These are phyloP conservation scores for Capitulum mitella DNA, from an alignment of 2,888 invertebrate species.

Conservation along the genomic window DNA sequence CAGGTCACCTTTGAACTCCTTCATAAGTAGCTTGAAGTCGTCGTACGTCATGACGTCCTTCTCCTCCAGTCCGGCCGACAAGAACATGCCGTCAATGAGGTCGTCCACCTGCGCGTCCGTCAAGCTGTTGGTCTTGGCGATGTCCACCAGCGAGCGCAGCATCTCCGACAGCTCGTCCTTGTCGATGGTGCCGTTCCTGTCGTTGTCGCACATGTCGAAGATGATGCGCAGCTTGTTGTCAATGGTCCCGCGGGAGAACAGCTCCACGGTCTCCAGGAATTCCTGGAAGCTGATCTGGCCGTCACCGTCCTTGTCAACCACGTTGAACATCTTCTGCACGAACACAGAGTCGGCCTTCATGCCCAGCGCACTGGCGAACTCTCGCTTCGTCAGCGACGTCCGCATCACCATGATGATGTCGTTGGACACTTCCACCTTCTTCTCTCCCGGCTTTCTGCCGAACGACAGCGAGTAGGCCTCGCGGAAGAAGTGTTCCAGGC, in stretches of 20 bases:
- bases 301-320: constrained; percentile 88
- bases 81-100: constrained; percentile 89
- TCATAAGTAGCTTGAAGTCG: constrained; percentile 93
- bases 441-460: constrained; percentile 78
- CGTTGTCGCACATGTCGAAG: constrained; percentile 96
- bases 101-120: constrained; percentile 79
- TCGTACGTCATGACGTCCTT: constrained; percentile 83
- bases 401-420: constrained; percentile 87
- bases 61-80: constrained; percentile 80
- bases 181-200: constrained; percentile 87
- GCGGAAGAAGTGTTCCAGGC: constrained; percentile 86
- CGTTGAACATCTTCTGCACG: constrained; percentile 94
- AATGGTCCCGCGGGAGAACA: constrained; percentile 85
- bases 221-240: constrained; percentile 89
- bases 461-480: constrained; percentile 92
- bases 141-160: constrained; percentile 84
- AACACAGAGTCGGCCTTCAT: constrained; percentile 93
- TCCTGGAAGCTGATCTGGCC: constrained; percentile 86
- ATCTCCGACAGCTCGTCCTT: constrained; percentile 88
- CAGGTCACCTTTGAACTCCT: constrained; percentile 90
- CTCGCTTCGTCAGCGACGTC: constrained; percentile 80
- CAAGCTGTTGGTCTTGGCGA: constrained; percentile 77
- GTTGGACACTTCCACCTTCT: constrained; percentile 51
- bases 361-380: constrained; percentile 89
- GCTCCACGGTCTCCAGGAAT: constrained; percentile 84